Base-by-base conservation (phyloP, 1,140 invertebrate genomes). In the Trissolcus basalis region DNA sequence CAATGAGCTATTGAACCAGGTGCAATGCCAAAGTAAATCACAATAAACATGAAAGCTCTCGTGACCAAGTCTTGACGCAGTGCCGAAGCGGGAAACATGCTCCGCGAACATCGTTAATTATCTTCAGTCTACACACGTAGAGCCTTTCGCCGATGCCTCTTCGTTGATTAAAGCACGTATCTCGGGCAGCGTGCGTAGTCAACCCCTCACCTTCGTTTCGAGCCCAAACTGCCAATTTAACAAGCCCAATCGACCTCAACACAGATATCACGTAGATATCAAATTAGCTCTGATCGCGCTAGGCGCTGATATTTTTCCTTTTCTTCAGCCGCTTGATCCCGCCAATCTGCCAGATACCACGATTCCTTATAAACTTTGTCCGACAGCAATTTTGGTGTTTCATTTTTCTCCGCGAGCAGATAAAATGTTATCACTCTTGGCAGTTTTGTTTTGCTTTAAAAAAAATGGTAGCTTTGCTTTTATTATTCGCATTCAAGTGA, bases 121-220 rank as follows among this genome's bases (percentile, higher is more conserved):
- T 78, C 75, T 77, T 77, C 35, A 47, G 68, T 56, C 63, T 58
- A 61, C 56, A 63, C 50, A 61, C 47, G 48, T 77, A 60, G 27
- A 58, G 36, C 53, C 45, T 63, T 59, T 33, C 39, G 32, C 9
- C 39, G 44, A 8, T 53, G 45, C 27, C 56, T 71, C 60, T 75
- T 47, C 76, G 76, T 78, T 80, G 77, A 80, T 80, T 80, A 80
- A 73, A 78, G 65, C 77, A 78, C 79, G 79, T 78, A 78, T 77
- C 76, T 74, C 61, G 53, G 61, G 13, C 68, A 53, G 64, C 73
- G 51, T 77, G 61, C 65, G 73, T 70, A 77, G 69, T 68, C 61
- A 59, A 59, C 51, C 56, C 15, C 19, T 3, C 50, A 45, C 50
- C 10, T 11, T 36, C 32, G 36, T 39, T 4, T 36, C 6, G 19